Evolutionary conservation across 2,888 invertebrate species (phyloP).

Genomic region (Caenorhabditis sinica): DNA sequence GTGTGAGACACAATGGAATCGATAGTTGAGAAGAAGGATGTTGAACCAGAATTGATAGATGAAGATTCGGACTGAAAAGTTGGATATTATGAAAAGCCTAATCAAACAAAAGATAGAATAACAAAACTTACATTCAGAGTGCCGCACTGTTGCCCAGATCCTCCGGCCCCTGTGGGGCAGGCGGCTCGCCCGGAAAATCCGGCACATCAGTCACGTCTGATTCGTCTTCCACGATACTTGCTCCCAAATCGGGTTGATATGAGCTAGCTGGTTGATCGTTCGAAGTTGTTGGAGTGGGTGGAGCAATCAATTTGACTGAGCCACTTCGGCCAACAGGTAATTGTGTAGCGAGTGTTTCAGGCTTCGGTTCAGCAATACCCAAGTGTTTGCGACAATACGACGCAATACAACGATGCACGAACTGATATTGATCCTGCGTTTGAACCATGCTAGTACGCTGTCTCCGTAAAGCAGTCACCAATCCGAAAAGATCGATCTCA

Average conservation of each 20-base stretch:
- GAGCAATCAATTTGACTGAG: constrained; percentile 50
- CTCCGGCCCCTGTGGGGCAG: constrained; percentile 75
- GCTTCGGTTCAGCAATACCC: constrained; percentile 62
- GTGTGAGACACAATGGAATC: constrained; percentile 50
- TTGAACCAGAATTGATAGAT: constrained; percentile 30
- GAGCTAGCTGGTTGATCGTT: not conserved
- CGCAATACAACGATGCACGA: constrained; percentile 78
- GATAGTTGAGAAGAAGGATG: constrained; percentile 32
- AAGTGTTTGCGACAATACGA: constrained; percentile 71
- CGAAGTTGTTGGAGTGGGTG: constrained; percentile 58
- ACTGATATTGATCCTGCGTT: constrained; percentile 80
- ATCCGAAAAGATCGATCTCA: constrained; percentile 70
- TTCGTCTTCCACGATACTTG: constrained; percentile 47
- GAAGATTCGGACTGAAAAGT: constrained; percentile 52
- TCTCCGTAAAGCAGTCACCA: constrained; percentile 76
- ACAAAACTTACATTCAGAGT: constrained; percentile 63
- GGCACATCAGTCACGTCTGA: constrained; percentile 56
- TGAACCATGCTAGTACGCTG: constrained; percentile 81
- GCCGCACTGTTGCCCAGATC: constrained; percentile 75
- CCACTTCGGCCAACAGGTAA: not conserved
- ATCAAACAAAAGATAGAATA: not conserved
- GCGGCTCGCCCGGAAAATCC: constrained; percentile 74
- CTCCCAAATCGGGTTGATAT: constrained; percentile 21
- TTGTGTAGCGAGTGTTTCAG: not conserved
- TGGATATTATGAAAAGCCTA: too few species aligned